Base-by-base conservation (phyloP, 2,797 vertebrate species). In the Poeciliopsis presidionis region DNA sequence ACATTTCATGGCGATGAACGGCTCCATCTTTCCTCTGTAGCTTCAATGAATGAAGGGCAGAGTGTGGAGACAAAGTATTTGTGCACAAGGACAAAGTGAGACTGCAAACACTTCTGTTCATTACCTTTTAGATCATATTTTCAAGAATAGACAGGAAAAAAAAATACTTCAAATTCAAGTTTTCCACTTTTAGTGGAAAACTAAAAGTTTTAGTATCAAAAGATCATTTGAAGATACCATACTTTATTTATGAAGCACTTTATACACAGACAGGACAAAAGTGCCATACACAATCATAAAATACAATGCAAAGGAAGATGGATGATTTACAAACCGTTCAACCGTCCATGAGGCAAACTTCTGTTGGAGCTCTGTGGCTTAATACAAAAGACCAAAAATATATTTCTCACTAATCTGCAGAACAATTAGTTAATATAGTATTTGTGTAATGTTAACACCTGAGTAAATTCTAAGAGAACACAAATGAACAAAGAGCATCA, bases 1-100 rank as follows among this genome's bases (percentile, higher is more conserved):
- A 92, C 77, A 70, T 16, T 25, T 85, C 72, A 33, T 41, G n/a
- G 82, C 69, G 81, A 79, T 77, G 46, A 80, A 73, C 25, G 13
- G 61, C 75, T 80, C 73, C 79, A 53, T 82, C 84, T 87, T 74
- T 82, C 75, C 67, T 82, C 16, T 53, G 87, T 85, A 81, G 82
- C 67, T 70, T 82, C 43, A 73, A 69, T 82, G 79, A 74, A 76
- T 70, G 72, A 79, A 78, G 47, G 45, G 76, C 76, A 73, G 51
- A 61, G 80, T 67, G 80, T 70, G 82, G 74, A 87, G 53, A 83
- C 53, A 25, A 77, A 81, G 83, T 16, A 57, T 69, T 80, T 75
- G 46, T 63, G 84, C 74, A 73, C 81, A 72, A 84, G 82, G 79
- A 76, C 14, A 45, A 72, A 80, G 49, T 57, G 57, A 74, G 51